Conservation (phyloP, 2,113 vertebrate genomes). For the Progne subis region DNA sequence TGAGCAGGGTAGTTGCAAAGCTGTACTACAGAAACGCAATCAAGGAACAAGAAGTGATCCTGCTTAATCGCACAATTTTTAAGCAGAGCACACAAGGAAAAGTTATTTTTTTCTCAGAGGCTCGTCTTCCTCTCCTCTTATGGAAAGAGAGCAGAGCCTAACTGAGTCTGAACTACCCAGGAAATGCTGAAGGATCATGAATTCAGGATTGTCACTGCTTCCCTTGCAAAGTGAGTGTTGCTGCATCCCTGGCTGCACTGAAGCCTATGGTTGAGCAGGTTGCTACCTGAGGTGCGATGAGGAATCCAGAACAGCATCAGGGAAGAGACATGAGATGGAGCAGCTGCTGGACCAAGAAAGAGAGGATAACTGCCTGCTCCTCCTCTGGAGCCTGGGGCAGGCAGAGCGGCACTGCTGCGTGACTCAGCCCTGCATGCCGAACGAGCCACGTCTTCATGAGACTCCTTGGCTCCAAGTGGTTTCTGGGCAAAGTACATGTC, state of each 20-base stretch:
- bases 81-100: background rate
- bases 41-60: background rate
- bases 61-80: background rate
- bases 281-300: fast-evolving
- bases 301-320: background rate
- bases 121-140: background rate
- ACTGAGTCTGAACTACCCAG: background rate
- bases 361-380: background rate
- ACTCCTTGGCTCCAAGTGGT: background rate
- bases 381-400: fast-evolving
- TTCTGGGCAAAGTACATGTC: background rate
- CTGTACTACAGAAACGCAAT: background rate
- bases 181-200: background rate
- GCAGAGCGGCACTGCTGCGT: background rate
- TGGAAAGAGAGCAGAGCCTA: background rate
- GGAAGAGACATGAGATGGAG: background rate
- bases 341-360: background rate
- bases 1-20: background rate
- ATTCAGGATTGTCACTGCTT: fast-evolving
- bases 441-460: fast-evolving
- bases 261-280: background rate
- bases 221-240: fast-evolving
- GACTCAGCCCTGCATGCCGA: background rate
- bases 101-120: background rate
- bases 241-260: background rate